Evolutionary conservation across 2,888 invertebrate species (phyloP).

Genomic region (Deroplatys truncata): DNA sequence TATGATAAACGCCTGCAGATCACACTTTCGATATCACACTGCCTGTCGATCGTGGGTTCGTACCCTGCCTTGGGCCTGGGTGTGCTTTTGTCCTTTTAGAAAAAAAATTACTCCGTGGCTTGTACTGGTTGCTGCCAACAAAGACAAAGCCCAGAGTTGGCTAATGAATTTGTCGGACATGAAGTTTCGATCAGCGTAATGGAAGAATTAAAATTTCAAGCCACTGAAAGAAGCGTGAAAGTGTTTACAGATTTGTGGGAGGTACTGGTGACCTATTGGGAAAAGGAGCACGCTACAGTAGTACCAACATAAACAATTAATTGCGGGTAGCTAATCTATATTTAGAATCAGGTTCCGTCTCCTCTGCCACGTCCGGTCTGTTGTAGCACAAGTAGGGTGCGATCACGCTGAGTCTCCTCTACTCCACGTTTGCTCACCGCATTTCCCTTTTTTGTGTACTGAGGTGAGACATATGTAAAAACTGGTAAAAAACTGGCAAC

Average conservation of each 20-base stretch:
- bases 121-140: too few relatives aligned
- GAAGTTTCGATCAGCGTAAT: too few relatives aligned
- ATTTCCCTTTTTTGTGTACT: too few relatives aligned
- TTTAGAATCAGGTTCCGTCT: background rate
- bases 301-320: background rate
- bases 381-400: background rate
- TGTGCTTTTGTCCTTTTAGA: background rate
- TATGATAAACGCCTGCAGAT: background rate
- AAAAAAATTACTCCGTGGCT: background rate
- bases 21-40: background rate
- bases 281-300: background rate
- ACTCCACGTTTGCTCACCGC: background rate
- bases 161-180: background rate
- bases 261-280: background rate
- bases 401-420: background rate
- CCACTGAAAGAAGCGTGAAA: background rate
- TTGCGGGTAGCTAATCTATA: background rate
- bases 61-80: background rate
- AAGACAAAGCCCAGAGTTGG: too few relatives aligned
- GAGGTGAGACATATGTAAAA: too few relatives aligned
- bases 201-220: background rate
- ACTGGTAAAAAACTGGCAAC: too few relatives aligned
- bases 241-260: background rate
- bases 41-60: background rate
- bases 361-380: background rate